Evolutionary conservation across 2,888 invertebrate species (phyloP).

Genomic region (Cerastis leucographa): DNA sequence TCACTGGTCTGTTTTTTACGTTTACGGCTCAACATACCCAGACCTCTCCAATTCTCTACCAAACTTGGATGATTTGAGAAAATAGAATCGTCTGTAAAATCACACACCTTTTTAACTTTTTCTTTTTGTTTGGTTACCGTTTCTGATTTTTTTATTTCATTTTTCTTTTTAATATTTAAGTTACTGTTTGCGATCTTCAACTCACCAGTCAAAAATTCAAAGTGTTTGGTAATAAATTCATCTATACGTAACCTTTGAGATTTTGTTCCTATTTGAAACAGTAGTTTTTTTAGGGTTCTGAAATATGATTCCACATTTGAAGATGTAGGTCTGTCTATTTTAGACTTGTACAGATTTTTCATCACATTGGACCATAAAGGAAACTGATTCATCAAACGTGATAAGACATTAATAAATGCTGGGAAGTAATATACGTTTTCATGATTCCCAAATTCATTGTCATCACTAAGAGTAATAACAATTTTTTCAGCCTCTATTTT

Average conservation of each 20-base stretch:
- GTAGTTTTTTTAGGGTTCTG: conserved; percentile 32
- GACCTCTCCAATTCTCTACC: conserved; percentile 7
- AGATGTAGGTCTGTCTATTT: conserved; percentile 41
- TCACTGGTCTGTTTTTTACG: too few species aligned
- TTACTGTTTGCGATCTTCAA: conserved; percentile 32
- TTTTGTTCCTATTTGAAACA: conserved; percentile 32
- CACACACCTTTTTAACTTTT: background rate
- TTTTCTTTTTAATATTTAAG: conserved; percentile 10
- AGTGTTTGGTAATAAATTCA: conserved; percentile 21
- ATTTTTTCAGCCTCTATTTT: conserved; percentile 32
- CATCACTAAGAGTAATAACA: conserved; percentile 30
- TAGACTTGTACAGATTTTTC: conserved; percentile 29
- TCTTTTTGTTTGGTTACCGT: background rate
- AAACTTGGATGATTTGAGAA: conserved; percentile 8
- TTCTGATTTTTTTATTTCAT: background rate
- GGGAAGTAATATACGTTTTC: conserved; percentile 35
- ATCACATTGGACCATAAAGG: conserved; percentile 39
- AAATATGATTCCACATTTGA: conserved; percentile 39
- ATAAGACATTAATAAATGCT: conserved; percentile 32
- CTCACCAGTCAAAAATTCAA: conserved; percentile 17
- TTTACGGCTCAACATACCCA: conserved; percentile 2
- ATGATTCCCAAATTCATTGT: conserved; percentile 29
- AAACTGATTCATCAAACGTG: conserved; percentile 33
- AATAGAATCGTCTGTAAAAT: conserved; percentile 34
- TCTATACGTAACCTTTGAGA: conserved; percentile 29